phyloP scores from a whole-genome alignment of 2,113 vertebrate species.

The Cryptotis parvus region DNA sequence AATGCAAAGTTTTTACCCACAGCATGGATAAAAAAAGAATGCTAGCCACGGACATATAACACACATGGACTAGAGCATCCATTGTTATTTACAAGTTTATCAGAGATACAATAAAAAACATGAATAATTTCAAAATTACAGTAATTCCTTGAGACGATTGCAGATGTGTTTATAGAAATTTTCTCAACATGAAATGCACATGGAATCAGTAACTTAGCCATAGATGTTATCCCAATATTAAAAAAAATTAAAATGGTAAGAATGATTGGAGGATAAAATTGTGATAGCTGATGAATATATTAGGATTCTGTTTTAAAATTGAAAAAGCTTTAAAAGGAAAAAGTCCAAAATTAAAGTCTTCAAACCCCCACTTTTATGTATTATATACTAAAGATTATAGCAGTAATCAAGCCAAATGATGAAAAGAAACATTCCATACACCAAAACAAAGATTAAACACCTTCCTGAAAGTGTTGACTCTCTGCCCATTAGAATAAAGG shows the following conservation, averaged over 20 bases:
- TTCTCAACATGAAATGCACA: slow-evolving; percentile 70
- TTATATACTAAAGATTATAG: slow-evolving; percentile 13
- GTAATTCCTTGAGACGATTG: slow-evolving; percentile 76
- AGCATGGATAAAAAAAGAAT: no score
- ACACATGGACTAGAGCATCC: slow-evolving; percentile 50
- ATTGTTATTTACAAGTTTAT: slow-evolving; percentile 52
- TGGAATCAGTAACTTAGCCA: slow-evolving; percentile 70
- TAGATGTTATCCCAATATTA: slow-evolving; percentile 7
- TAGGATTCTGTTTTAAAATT: slow-evolving; percentile 47
- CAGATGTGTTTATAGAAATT: slow-evolving; percentile 75
- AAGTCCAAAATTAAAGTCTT: slow-evolving; percentile 66
- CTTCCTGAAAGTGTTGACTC: slow-evolving; percentile 39
- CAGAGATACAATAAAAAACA: slow-evolving; percentile 29
- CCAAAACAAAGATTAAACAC: slow-evolving; percentile 5
- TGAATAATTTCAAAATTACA: slow-evolving; percentile 69
- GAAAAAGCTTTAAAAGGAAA: slow-evolving; percentile 52
- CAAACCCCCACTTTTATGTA: slow-evolving; percentile 32
- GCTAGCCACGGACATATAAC: slow-evolving; percentile 50
- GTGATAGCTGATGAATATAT: slow-evolving; percentile 62
- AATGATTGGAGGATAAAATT: neutral
- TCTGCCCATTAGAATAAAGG: slow-evolving; percentile 31
- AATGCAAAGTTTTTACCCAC: no score
- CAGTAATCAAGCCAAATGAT: slow-evolving; percentile 17
- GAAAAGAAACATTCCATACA: slow-evolving; percentile 28
- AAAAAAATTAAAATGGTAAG: slow-evolving; percentile 28